Percentiles rank a stretch among this genome's conserved stretches.
These are phyloP conservation scores for Cochlearius cochlearius DNA, from an alignment of 2,113 vertebrate genomes.

Conservation along the genomic window DNA sequence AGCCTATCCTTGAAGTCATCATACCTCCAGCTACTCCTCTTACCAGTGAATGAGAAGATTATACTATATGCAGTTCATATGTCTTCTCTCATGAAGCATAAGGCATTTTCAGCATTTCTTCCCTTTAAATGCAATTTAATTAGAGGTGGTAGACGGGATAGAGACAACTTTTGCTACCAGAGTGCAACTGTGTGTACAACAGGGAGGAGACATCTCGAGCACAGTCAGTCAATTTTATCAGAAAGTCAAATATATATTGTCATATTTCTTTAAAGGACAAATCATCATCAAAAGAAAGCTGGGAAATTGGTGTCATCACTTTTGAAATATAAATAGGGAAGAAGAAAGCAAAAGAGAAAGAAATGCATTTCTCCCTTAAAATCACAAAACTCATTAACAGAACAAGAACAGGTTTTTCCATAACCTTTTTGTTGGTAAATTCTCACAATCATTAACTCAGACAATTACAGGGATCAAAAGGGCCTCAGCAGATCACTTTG, in stretches of 20 bases:
- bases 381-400: neutral
- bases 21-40: neutral
- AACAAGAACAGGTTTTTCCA: neutral
- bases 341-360: neutral
- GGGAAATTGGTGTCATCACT: neutral
- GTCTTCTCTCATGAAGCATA: neutral
- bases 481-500: neutral
- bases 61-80: neutral
- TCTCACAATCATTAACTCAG: neutral
- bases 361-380: neutral
- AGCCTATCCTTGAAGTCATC: neutral
- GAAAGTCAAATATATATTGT: neutral
- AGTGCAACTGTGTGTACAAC: too few species aligned
- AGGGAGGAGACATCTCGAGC: neutral
- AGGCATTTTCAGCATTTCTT: neutral
- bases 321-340: neutral
- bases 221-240: neutral
- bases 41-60: neutral
- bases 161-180: neutral
- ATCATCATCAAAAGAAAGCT: neutral
- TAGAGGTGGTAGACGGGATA: neutral
- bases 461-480: neutral
- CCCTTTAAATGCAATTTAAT: neutral
- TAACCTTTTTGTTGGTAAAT: neutral
- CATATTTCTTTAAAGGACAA: neutral